Evolutionary conservation across 2,888 invertebrate genomes (phyloP).

Genomic region (Platycheirus rosarum): DNA sequence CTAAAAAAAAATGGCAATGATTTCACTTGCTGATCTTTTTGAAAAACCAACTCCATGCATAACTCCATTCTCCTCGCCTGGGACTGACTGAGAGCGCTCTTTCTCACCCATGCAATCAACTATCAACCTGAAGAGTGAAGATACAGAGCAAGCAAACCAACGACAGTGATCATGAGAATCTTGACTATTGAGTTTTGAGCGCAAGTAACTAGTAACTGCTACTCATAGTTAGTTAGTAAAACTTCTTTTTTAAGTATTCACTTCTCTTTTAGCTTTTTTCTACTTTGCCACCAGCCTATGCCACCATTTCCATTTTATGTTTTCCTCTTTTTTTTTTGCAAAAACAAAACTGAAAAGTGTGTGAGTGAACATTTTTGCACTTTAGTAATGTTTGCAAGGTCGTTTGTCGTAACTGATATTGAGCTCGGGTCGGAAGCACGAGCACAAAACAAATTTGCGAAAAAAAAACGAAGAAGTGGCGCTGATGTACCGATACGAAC

Average conservation of each 20-base stretch:
- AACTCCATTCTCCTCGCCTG: constrained; percentile 33
- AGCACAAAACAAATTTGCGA: constrained; percentile 62
- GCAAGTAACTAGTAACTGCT: constrained; percentile 9
- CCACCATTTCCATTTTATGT: not conserved
- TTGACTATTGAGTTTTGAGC: too few relatives aligned
- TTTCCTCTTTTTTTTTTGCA: constrained; percentile 37
- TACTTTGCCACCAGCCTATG: constrained; percentile 15
- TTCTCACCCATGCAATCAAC: constrained; percentile 17
- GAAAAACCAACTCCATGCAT: constrained; percentile 19
- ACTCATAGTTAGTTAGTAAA: constrained; percentile 54
- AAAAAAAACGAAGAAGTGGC: constrained; percentile 62
- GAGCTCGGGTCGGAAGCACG: constrained; percentile 63
- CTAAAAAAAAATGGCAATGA: constrained; percentile 41
- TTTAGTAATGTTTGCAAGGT: constrained; percentile 74
- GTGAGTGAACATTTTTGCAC: constrained; percentile 73
- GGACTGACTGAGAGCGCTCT: too few relatives aligned
- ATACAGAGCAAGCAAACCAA: constrained; percentile 11
- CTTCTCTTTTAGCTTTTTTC: constrained; percentile 28
- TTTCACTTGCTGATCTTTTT: constrained; percentile 61
- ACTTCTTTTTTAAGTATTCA: constrained; percentile 55
- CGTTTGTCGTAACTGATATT: constrained; percentile 74
- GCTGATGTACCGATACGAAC: not conserved
- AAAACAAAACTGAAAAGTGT: constrained; percentile 66
- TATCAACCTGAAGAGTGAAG: constrained; percentile 15
- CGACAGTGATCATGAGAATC: too few relatives aligned